Evolutionary conservation across 2,113 vertebrate species (phyloP).

Genomic region (Salminus brasiliensis): DNA sequence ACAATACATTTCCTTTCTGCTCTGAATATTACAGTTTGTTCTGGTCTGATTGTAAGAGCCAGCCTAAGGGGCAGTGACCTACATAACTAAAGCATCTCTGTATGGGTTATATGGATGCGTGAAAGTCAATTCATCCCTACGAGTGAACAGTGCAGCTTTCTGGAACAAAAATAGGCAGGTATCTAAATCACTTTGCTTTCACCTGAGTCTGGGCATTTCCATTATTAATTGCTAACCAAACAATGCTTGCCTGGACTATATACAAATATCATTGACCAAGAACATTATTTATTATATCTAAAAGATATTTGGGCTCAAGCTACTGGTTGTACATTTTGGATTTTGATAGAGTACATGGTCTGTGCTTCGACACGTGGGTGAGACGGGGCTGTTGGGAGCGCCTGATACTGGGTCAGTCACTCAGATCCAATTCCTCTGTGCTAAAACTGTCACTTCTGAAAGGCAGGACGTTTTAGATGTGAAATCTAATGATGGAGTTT

Average conservation of each 20-base stretch:
- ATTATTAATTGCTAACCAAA: background rate
- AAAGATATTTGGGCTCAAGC: background rate
- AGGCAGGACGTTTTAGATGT: slow-evolving; percentile 32
- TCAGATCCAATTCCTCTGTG: slow-evolving; percentile 31
- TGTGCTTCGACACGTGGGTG: slow-evolving; percentile 38
- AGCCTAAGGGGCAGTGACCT: slow-evolving; percentile 46
- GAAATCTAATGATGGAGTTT: slow-evolving; percentile 43
- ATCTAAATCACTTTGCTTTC: background rate
- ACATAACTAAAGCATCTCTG: slow-evolving; percentile 28
- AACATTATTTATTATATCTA: no score
- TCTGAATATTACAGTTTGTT: slow-evolving; percentile 15
- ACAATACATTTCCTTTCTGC: background rate
- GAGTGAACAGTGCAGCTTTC: background rate
- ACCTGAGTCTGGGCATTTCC: background rate
- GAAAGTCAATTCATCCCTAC: slow-evolving; percentile 5
- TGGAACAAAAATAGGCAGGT: background rate
- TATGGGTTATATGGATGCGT: slow-evolving; percentile 1
- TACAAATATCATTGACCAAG: background rate
- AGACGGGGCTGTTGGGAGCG: slow-evolving; percentile 27
- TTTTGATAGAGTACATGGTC: slow-evolving; percentile 29
- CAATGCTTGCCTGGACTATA: no score
- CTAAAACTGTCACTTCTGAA: slow-evolving; percentile 51
- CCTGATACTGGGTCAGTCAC: slow-evolving; percentile 48
- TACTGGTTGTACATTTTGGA: background rate
- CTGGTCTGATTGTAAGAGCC: slow-evolving; percentile 28